Evolutionary conservation across 2,113 vertebrate genomes (phyloP).

Genomic region (Turnix velox): DNA sequence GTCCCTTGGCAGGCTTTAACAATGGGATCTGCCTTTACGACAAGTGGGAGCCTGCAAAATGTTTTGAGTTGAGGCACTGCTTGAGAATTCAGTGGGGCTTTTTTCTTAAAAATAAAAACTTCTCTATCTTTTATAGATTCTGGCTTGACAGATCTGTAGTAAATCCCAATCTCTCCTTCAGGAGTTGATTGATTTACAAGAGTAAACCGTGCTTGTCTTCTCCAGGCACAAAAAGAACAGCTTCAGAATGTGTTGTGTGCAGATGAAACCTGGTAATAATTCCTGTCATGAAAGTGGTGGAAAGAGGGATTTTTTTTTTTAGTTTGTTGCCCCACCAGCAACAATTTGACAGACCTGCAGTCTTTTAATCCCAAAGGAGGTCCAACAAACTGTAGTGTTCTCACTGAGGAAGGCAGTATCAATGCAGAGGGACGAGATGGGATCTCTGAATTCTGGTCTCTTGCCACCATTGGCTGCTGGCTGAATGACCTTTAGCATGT

Average conservation of each 20-base stretch:
- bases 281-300: background rate
- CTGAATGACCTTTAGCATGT: background rate
- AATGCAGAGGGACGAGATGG: background rate
- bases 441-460: background rate
- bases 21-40: background rate
- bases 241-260: background rate
- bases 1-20: conserved; percentile 4
- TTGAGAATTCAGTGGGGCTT: background rate
- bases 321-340: background rate
- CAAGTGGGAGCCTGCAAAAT: background rate
- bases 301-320: background rate
- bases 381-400: background rate
- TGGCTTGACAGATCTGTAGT: background rate
- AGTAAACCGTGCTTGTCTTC: background rate
- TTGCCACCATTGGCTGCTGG: background rate
- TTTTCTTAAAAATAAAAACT: background rate
- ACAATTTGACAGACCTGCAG: background rate
- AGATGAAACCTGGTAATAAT: background rate
- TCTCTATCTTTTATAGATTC: conserved; percentile 2
- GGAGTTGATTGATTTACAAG: conserved; percentile 39
- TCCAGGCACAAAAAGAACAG: background rate
- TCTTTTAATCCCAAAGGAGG: background rate
- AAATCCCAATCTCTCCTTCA: conserved; percentile 10
- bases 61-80: background rate
- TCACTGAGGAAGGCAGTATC: background rate